Evolutionary conservation across 2,888 invertebrate genomes (phyloP), one percentile per base, ranked within the genome.

Genomic region (Meteorus colon): DNA sequence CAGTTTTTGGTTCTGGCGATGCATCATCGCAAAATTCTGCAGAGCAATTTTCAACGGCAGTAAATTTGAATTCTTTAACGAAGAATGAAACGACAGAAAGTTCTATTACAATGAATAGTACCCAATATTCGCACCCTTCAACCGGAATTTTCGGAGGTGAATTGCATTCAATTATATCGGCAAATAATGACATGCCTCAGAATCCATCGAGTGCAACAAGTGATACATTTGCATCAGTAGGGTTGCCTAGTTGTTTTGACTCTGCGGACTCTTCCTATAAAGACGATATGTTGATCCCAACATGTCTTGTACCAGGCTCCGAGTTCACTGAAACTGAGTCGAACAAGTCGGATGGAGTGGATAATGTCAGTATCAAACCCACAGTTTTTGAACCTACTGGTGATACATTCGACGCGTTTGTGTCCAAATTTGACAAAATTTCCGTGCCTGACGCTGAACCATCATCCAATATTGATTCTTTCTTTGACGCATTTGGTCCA

Each of bases 351-450:
- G 84, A 83, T 3, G 83, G 85, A n/a, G 68, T 88, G 34, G 85
- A 85, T 51, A 81, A 83, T 41, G 86, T 88, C 37, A 81, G 84
- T 0, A 82, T 84, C 0, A 84, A 87, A n/a, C 84, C 85, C 1
- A 85, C 86, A 72, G 78, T 81, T 4, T 83, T 85, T 68, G 85
- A 86, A 74, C 82, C 80, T 27, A 84, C 84, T 8, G 92, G 91
- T 0, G 94, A 94, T 81, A 94, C 93, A 34, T 97, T 97, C 82
- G 97, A 97, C 88, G 97, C 96, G 0, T 97, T 97, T 84, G 94
- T 96, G 3, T 95, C 96, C 1, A 96, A 97, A 88, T 97, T 97
- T 84, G 97, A 97, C 82, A 94, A 93, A 51, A 94, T 94, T 5
- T 90, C 91, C 0, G 91, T 91, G 82, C 90, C 91, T 10, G 91